Evolutionary conservation across 35 echinoderm and acorn worm species (phyloP).

Genomic region (Apostichopus californicus): DNA sequence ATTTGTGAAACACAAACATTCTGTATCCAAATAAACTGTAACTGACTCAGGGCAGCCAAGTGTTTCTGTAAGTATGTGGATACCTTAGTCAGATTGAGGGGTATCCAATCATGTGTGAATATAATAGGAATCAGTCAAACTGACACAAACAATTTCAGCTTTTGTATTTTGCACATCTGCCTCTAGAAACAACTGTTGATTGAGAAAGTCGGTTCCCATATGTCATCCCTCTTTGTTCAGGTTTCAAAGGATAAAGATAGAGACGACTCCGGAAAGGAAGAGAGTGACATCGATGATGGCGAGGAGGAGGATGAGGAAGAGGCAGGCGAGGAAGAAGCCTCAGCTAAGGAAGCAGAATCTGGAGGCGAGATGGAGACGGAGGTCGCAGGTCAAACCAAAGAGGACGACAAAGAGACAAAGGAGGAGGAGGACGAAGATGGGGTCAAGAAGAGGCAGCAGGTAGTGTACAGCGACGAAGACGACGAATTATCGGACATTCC

Average conservation of each 20-base stretch:
- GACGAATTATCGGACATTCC: conserved; percentile 22
- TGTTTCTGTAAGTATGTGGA: too few species aligned
- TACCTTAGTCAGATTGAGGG: too few species aligned
- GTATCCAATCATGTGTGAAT: too few species aligned
- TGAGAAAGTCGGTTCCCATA: background rate
- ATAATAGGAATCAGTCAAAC: too few species aligned
- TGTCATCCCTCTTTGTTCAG: background rate
- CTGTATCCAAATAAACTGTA: too few species aligned
- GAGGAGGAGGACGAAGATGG: background rate
- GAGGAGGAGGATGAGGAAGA: conserved; percentile 59
- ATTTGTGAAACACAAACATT: too few species aligned
- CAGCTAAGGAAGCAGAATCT: conserved; percentile 52
- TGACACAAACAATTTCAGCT: too few species aligned
- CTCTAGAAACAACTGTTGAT: background rate
- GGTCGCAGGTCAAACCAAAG: conserved; percentile 39
- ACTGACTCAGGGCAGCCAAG: too few species aligned
- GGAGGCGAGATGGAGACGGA: conserved; percentile 38
- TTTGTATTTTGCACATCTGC: too few species aligned
- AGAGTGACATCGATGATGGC: conserved; percentile 45
- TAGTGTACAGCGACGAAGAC: conserved; percentile 37
- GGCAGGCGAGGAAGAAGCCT: background rate
- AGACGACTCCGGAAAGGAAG: conserved; percentile 26
- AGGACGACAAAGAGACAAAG: conserved; percentile 38
- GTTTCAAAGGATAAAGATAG: conserved; percentile 19
- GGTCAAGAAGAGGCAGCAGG: conserved; percentile 13